Base-by-base conservation (phyloP, 2,888 invertebrate species). In the Pterobdella sp. region DNA sequence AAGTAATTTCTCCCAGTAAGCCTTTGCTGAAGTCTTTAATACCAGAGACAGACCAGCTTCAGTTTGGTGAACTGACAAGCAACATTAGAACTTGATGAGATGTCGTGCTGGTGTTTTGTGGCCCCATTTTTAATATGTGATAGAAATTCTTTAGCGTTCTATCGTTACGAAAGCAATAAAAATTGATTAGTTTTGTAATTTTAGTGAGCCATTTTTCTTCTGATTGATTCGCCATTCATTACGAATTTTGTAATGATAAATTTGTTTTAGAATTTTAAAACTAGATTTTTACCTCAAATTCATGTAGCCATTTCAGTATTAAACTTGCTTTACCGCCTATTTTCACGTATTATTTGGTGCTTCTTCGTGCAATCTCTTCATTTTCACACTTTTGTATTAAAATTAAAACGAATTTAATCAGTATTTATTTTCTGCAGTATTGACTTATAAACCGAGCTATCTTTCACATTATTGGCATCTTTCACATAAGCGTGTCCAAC, bases 371-470 rank as follows among this genome's bases (percentile, higher is more conserved):
- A 14, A 7, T 22, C 10, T 42, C 22, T 42, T 22, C 10, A 7
- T 7, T 42, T 42, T 42, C 22, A 22, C 49, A 42, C 10, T 42
- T 42, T 14, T 22, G 22, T 42, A 14, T 7, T 42, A 22, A 7
- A 42, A 42, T 42, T 42, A 7, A 42, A 7, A 22, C 49, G 22
- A 42, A 7, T 42, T 42, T 22, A 7, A 22, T 42, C 49, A 42
- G 49, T 42, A 42, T 42, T 42, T 42, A 42, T 42, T 42, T 42
- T 42, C 49, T 42, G 49, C 49, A 42, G 49, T 42, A 42, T 42
- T 42, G 49, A 42, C 49, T 42, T 42, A 14, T 42, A 42, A 42
- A 42, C 7, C 49, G 22, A 7, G 49, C 49, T 42, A 42, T 42
- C 49, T 42, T 42, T 42, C 49, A 42, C 49, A 42, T 14, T 14